These are phyloP conservation scores for Lichenostomus cassidix DNA, from an alignment of 2,113 vertebrate genomes.

Conservation along the genomic window DNA sequence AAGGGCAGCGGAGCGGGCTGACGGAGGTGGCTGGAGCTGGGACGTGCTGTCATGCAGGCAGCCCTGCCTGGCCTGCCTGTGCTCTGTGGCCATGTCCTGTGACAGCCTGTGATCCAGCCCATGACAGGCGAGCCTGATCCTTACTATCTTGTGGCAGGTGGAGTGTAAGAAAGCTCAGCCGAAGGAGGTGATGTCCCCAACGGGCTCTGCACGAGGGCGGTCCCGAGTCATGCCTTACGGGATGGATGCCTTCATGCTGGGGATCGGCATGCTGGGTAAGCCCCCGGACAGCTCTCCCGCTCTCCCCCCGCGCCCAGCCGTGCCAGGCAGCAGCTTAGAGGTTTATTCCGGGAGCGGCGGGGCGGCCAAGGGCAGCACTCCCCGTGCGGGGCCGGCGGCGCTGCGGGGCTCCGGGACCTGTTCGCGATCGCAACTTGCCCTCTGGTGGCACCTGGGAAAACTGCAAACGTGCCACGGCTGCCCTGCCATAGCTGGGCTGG, in stretches of 20 bases:
- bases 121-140: background rate
- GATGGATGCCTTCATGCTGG: constrained; percentile 99
- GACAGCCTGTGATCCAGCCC: background rate
- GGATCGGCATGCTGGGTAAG: constrained; percentile 99
- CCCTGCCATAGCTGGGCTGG: background rate
- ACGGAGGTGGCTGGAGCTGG: fast-evolving
- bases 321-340: constrained; percentile 16
- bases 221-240: constrained; percentile 98
- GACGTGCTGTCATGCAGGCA: background rate
- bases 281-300: background rate
- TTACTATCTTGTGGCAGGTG: constrained; percentile 81
- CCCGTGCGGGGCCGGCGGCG: background rate
- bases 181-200: constrained; percentile 99
- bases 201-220: constrained; percentile 92
- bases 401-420: background rate
- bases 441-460: constrained; percentile 67
- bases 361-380: constrained; percentile 28
- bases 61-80: background rate
- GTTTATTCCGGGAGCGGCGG: background rate
- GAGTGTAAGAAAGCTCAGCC: constrained; percentile 99
- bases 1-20: fast-evolving
- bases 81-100: background rate
- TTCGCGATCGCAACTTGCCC: constrained; percentile 63
- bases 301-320: background rate
- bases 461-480: background rate